These are phyloP conservation scores for Wasmannia auropunctata DNA, from an alignment of 1,140 invertebrate species.

Conservation along the genomic window DNA sequence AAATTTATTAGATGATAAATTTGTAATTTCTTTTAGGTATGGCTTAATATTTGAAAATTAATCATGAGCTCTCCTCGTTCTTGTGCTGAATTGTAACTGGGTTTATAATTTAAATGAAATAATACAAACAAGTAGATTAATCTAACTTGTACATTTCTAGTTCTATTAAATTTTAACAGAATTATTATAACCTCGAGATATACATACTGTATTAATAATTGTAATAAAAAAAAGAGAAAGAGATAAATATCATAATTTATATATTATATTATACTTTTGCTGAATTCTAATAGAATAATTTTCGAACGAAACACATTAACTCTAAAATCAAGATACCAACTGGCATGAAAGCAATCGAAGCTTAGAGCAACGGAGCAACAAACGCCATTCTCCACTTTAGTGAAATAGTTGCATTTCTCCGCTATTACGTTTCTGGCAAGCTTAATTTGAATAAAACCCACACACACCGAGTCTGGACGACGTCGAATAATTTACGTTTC, in stretches of 20 bases:
- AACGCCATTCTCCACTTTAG: neutral
- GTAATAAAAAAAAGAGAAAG: too few relatives aligned
- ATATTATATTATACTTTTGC: too few relatives aligned
- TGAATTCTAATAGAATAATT: conserved; percentile 2
- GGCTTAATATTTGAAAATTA: neutral
- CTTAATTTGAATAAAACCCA: conserved; percentile 36
- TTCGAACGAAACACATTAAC: neutral
- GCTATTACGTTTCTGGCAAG: conserved; percentile 2
- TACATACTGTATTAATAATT: neutral
- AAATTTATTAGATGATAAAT: neutral
- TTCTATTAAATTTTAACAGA: neutral
- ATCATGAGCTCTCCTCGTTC: neutral
- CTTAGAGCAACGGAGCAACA: neutral
- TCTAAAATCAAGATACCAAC: neutral
- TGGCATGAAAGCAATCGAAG: neutral
- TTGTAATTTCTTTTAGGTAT: neutral
- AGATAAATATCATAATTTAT: neutral
- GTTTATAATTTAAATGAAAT: neutral
- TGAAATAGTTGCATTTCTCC: neutral
- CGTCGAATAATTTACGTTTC: conserved; percentile 41
- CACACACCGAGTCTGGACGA: neutral
- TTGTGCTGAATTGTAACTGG: neutral
- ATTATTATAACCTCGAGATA: neutral
- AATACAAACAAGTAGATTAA: neutral
- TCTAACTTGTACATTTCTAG: neutral